Percentiles rank a stretch among this genome's conserved stretches.
phyloP scores from a whole-genome alignment of 1,140 invertebrate species.

The Chrysopa pallens region DNA sequence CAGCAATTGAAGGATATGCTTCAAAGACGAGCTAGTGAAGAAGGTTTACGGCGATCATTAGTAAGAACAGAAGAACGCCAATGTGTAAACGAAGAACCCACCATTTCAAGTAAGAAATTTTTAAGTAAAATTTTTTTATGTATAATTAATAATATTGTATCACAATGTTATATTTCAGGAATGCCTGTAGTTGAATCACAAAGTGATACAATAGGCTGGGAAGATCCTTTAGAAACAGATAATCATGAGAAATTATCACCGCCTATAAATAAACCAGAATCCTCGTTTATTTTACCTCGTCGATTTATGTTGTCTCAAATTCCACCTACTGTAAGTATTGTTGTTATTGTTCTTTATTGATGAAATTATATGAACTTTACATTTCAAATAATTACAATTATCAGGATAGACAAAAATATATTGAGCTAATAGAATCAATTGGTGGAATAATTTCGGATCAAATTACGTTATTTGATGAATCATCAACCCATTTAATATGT shows the following conservation, averaged over 20 bases:
- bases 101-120: background rate
- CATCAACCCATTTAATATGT: constrained; percentile 62
- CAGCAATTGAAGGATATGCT: constrained; percentile 15
- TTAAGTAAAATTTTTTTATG: no score
- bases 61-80: background rate
- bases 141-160: background rate
- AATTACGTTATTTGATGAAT: constrained; percentile 35
- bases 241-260: background rate
- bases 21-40: constrained; percentile 1
- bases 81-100: background rate
- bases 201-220: constrained; percentile 30
- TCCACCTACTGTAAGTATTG: background rate
- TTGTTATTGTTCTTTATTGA: no score
- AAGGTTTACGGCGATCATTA: background rate
- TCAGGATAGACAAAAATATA: background rate
- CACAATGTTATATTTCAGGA: no score
- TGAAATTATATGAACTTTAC: no score
- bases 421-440: constrained; percentile 29
- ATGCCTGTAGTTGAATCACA: constrained; percentile 23
- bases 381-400: background rate
- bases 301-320: background rate
- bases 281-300: no score
- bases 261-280: background rate
- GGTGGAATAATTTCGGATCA: constrained; percentile 46
- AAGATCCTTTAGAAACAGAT: constrained; percentile 19